Evolutionary conservation across 1,140 invertebrate species (phyloP).

Genomic region (Homarus americanus): DNA sequence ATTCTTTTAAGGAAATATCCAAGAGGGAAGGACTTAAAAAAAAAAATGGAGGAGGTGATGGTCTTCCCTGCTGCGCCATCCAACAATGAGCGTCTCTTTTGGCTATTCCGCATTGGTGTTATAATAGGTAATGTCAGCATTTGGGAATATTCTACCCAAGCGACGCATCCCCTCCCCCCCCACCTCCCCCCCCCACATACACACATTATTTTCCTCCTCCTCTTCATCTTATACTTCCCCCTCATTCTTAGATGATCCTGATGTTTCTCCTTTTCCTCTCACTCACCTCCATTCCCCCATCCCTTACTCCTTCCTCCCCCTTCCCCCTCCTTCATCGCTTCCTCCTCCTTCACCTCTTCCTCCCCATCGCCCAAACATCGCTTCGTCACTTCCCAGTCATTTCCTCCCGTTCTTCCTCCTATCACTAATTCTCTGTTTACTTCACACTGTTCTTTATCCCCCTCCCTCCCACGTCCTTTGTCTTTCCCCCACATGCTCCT

Average conservation of each 20-base stretch:
- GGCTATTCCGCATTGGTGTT: neutral
- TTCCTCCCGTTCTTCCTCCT: neutral
- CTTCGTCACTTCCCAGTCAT: neutral
- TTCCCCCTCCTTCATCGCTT: neutral
- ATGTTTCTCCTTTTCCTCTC: neutral
- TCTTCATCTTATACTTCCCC: neutral
- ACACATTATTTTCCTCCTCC: neutral
- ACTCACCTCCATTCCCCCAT: neutral
- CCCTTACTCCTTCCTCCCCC: neutral
- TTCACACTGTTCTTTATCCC: neutral
- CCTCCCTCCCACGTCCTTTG: neutral
- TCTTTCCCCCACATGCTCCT: neutral
- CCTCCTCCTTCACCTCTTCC: neutral
- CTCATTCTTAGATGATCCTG: neutral
- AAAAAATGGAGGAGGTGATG: neutral
- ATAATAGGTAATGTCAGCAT: slow-evolving; percentile 20
- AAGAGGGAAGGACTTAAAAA: neutral
- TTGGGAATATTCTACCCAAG: neutral
- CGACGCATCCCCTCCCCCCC: neutral
- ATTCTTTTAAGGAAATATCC: neutral
- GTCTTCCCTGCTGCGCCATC: neutral
- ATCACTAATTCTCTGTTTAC: neutral
- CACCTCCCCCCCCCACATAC: neutral
- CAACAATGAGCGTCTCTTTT: neutral
- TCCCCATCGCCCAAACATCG: neutral